Evolutionary conservation across 2,113 vertebrate species (phyloP), one percentile per base, ranked within the genome.

Genomic region (Cebidichthys violaceus): DNA sequence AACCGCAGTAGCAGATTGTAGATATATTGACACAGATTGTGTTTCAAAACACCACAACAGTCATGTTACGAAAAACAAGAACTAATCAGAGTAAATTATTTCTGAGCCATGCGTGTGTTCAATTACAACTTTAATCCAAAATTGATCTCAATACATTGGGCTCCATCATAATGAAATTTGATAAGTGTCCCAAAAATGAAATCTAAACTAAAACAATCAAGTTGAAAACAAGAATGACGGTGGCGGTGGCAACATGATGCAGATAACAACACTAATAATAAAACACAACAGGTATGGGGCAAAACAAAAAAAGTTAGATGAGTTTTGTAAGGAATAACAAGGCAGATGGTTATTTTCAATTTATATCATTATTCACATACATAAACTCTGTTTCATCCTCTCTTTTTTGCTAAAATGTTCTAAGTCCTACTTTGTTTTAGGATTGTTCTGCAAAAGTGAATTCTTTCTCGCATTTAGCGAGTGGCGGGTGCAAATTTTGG

Each of bases 51-150:
- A 22, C 29, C 62, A 20, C 5, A 72, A 6, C 70, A 55, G 62
- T 27, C 41, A 24, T 31, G 37, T 69, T 20, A 59, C 64, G 24
- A 81, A 71, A 24, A 83, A 47, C 59, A 65, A 59, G 29, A 85
- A 61, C 27, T 57, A 77, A 83, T 66, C 54, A 83, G 45, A 70
- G 35, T 75, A 8, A 84, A 83, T 70, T 15, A 37, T 27, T 72
- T 79, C 45, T 31, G 27, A 77, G 35, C 17, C 52, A 24, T 15
- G 72, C 60, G 78, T 57, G 69, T 67, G 75, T 72, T 77, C 29
- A 82, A 74, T 74, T 60, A 72, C 59, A 77, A 18, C 60, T 87
- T 82, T 79, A 86, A 84, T 86, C 33, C 37, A 50, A 78, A 79
- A 82, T 47, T 71, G 47, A 81, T 75, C 72, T 78, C 61, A 83